phyloP scores from a whole-genome alignment of 2,113 vertebrate genomes.

The Chaetodon auriga region DNA sequence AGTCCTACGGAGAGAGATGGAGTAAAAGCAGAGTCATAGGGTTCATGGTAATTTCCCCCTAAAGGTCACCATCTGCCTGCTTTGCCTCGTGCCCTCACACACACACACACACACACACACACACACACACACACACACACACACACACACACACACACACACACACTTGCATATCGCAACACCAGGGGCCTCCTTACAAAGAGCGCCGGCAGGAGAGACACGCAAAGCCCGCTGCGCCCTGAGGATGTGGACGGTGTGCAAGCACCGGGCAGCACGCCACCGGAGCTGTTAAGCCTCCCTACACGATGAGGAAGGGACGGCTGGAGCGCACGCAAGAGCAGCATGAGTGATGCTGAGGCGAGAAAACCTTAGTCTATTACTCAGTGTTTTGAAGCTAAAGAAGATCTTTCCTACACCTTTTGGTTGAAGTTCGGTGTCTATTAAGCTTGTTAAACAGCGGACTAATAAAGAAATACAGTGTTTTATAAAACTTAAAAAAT shows the following conservation, averaged over 20 bases:
- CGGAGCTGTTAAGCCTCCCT: conserved; percentile 35
- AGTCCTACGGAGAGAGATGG: not conserved
- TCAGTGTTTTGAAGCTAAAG: not conserved
- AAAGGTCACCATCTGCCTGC: conserved; percentile 85
- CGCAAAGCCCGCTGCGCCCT: conserved; percentile 12
- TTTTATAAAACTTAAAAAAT: not conserved
- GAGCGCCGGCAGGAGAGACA: conserved; percentile 26
- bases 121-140: not conserved
- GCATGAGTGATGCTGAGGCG: not conserved
- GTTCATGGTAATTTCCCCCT: conserved; percentile 81
- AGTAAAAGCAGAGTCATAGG: conserved; percentile 57
- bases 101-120: conserved; percentile 27
- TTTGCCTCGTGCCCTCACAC: conserved; percentile 57
- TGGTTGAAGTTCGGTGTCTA: not conserved
- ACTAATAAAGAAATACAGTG: not conserved
- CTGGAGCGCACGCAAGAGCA: not conserved
- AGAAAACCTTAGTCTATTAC: not conserved
- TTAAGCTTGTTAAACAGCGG: not conserved
- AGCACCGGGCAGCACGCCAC: conserved; percentile 41
- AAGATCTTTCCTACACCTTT: not conserved
- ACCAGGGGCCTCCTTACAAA: conserved; percentile 32
- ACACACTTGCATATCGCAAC: conserved; percentile 5
- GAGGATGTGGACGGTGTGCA: conserved; percentile 32
- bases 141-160: not conserved
- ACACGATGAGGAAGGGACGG: conserved; percentile 2